Evolutionary conservation across 2,797 vertebrate species (phyloP).

Genomic region (Gymnothorax javanicus): DNA sequence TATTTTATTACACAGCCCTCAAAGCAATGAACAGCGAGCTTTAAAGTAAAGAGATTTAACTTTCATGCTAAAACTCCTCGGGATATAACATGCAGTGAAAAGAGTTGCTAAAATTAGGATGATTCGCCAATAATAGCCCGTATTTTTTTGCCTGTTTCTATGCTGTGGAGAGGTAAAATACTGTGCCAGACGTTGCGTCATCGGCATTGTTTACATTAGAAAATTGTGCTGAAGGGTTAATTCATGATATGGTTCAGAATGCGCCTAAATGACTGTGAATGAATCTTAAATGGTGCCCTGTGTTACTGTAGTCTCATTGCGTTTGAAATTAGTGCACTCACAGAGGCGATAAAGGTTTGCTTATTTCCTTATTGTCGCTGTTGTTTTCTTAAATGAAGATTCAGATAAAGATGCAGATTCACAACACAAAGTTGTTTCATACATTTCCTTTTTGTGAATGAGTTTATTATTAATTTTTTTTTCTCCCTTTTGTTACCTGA

Average conservation of each 20-base stretch:
- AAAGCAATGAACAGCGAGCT: not conserved
- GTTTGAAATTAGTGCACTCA: not conserved
- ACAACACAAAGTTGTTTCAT: not conserved
- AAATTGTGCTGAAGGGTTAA: not conserved
- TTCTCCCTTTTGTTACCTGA: slow-evolving; percentile 40
- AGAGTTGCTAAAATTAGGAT: not conserved
- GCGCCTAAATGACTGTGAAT: not conserved
- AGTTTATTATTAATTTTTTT: not conserved
- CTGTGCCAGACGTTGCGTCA: not conserved
- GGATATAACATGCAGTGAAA: not conserved
- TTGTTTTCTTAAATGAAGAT: not conserved
- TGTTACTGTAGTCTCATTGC: not conserved
- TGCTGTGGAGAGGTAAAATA: not conserved
- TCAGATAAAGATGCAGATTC: not conserved
- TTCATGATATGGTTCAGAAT: not conserved
- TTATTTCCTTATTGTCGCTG: not conserved
- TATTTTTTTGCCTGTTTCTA: not conserved
- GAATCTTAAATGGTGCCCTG: not conserved
- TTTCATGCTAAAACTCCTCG: not conserved
- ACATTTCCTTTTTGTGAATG: not conserved
- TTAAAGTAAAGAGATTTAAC: not conserved
- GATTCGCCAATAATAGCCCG: not conserved
- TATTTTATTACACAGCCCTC: not conserved
- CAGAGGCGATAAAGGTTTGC: not conserved
- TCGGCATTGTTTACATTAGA: not conserved